Base-by-base conservation (phyloP, 2,797 vertebrate genomes). In the Heterohyrax brucei region DNA sequence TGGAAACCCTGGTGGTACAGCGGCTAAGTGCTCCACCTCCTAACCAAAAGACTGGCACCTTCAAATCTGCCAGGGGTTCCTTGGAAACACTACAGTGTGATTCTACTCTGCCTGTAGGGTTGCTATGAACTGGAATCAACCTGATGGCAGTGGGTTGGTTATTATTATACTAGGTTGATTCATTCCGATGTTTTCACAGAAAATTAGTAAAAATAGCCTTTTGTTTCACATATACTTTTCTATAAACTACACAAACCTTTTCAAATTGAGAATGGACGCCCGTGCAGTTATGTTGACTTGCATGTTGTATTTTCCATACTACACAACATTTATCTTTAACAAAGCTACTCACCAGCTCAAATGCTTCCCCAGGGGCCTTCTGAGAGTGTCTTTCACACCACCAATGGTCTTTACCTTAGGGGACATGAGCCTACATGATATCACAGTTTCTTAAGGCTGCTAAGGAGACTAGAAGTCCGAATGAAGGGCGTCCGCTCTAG, bases 361-460 rank as follows among this genome's bases (percentile, higher is more conserved):
- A 56, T 26, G 26, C 8, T 7, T 28, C 12, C 26, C 26, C 13
- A 14, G 16, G 18, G 30, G 61, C 14, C 44, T 82, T 44, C 68
- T 9, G 2, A 28, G 24, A 73, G 22, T 1, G 6, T 24, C 1
- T 3, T 8, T 2, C 13, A 12, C 0, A 2, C 1, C 16, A 44
- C 4, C 14, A 10, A 1, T 8, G 8, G 26, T 7, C 2, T 14
- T 8, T 30, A 53, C 0, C 21, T 48, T 6, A 33, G n/a, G 70
- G 39, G 66, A 30, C 1, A 22, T 7, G n/a, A 3, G 2, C 6
- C 0, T 0, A n/a, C 18, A 21, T 22, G 21, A 21, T 21, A 22
- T 61, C 18, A 61, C 22, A 61, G 59, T 21, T 61, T 22, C 21
- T 7, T 21, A 61, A 21, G 13, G 53, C 53, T 56, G 13, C 53